Base-by-base conservation (phyloP, 2,888 invertebrate species). In the Leucophenga montana region DNA sequence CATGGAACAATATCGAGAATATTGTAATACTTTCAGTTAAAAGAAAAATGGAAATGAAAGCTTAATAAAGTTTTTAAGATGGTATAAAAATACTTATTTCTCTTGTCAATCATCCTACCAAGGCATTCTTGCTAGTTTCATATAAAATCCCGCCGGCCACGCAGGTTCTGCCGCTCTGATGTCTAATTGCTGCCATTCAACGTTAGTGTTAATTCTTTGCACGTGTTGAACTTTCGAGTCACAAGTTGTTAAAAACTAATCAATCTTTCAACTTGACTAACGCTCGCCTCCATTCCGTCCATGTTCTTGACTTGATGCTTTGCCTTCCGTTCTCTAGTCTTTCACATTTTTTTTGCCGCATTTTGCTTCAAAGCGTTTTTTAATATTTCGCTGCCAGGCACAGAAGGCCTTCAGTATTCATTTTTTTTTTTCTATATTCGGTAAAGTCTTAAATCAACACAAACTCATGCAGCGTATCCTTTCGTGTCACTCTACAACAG, bases 201-300 rank as follows among this genome's bases (percentile, higher is more conserved):
- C 57, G 57, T 77, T 68, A 72, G 53, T 77, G 77, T 74, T 77
- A 77, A 83, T 78, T 73, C 75, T 68, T 54, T 68, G 84, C 78
- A 79, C 84, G 84, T 82, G 81, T 73, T 79, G 71, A 77, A 72
- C 71, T 74, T 68, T 66, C 67, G 68, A 82, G 81, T 82, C 81
- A 84, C 79, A 83, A 83, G 82, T 84, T 83, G 83, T 83, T 83
- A 83, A 85, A 83, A 83, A 82, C 83, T 85, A 83, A 83, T 83
- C 83, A 83, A 83, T 83, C 85, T 85, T 84, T 84, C 81, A 80
- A 77, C 78, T 80, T 84, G 84, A 75, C 83, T 80, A 84, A 81
- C 79, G 78, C 79, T 78, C 74, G 77, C 83, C 78, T 73, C 59
- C 39, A 75, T 75, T 5, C 80, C 74, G 76, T 73, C 70, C 72